Evolutionary conservation across 2,888 invertebrate species (phyloP).

Genomic region (Nipponacmea schrenckii): DNA sequence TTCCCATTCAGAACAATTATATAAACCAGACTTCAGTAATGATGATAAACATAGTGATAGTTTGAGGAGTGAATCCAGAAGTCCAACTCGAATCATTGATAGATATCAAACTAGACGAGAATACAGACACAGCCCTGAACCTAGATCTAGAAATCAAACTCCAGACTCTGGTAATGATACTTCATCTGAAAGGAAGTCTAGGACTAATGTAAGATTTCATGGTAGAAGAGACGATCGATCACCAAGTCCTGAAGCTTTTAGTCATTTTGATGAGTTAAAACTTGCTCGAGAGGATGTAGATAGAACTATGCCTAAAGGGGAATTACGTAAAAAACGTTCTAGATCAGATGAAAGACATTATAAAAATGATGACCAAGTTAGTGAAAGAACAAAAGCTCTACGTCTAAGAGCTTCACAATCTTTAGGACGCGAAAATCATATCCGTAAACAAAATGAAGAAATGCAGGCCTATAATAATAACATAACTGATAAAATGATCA

Average conservation of each 20-base stretch:
- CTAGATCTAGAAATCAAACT: background rate
- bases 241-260: slow-evolving; percentile 4
- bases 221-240: background rate
- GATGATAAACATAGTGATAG: background rate
- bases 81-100: slow-evolving; percentile 9
- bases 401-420: background rate
- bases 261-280: slow-evolving; percentile 41
- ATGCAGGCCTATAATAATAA: background rate
- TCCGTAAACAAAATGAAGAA: background rate
- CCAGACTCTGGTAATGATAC: slow-evolving; percentile 4
- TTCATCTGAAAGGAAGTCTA: slow-evolving; percentile 4
- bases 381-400: slow-evolving; percentile 1
- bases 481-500: background rate
- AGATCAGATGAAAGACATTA: background rate
- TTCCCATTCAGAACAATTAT: background rate
- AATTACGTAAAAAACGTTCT: background rate
- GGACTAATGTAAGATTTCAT: background rate
- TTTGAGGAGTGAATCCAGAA: slow-evolving; percentile 1
- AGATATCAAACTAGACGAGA: background rate
- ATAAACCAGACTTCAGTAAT: background rate
- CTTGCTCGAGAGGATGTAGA: slow-evolving; percentile 48
- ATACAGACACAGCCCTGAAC: slow-evolving; percentile 11
- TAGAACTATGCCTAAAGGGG: slow-evolving; percentile 23
- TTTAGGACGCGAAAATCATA: background rate
- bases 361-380: background rate